Evolutionary conservation across 2,113 vertebrate species (phyloP), one percentile per base, ranked within the genome.

Genomic region (Nesospiza acunhae): DNA sequence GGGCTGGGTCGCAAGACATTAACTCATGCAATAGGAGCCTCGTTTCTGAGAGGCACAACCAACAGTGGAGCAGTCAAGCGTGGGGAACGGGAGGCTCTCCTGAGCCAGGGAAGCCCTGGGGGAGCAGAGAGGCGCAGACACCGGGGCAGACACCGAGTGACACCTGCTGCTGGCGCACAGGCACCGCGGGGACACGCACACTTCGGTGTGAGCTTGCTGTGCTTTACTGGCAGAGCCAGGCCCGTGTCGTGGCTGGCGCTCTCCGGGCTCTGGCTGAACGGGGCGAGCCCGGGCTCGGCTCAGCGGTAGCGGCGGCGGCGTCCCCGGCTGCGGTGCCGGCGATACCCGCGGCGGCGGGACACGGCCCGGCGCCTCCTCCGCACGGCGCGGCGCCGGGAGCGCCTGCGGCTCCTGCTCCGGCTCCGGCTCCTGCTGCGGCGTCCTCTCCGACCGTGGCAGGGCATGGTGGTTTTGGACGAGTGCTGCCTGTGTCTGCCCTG

Each of bases 51-150:
- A 75, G 60, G 24, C 42, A n/a, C 2, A 2, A 13, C 20, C 30
- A 33, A 20, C 30, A 56, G 12, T 8, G n/a, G 4, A 39, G n/a
- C 30, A n/a, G 18, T 13, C 12, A 18, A 13, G 24, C 2, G 0
- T 13, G 19, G 26, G 39, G 35, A 41, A 30, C 3, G 6, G n/a
- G 23, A 12, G 60, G 2, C 28, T 30, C 30, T 41, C 35, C 50
- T 3, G 15, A 66, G 20, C 59, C 35, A 30, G 20, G 30, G 35
- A 31, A 37, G 9, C 10, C 39, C 47, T 14, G 21, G 17, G 3
- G 7, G 21, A 63, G 27, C 33, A 37, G 47, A 37, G 27, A 62
- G 56, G 35, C 3, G 7, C 37, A 16, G 67, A 18, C 12, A 4
- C 9, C 1, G 4, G 6, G 20, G 46, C 4, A 4, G 30, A 42